Evolutionary conservation across 2,113 vertebrate genomes (phyloP).

Genomic region (Psittacus erithacus): DNA sequence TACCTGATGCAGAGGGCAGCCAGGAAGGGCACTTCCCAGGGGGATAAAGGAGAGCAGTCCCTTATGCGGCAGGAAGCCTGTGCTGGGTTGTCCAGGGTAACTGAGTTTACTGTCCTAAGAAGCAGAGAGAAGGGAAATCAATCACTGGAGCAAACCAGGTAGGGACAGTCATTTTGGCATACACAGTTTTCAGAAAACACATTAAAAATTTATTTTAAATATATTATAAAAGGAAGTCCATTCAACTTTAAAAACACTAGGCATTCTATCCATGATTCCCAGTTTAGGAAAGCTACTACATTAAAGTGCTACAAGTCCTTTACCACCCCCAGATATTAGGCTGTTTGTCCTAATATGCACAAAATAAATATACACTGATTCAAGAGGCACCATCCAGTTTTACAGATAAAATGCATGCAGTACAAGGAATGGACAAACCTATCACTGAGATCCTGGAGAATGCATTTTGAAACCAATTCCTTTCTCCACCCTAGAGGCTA

Average conservation of each 20-base stretch:
- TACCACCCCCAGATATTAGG: slow-evolving; percentile 53
- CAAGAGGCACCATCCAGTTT: slow-evolving; percentile 64
- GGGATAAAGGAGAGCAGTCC: neutral
- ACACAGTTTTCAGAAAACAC: slow-evolving; percentile 69
- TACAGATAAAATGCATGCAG: slow-evolving; percentile 55
- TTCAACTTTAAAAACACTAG: slow-evolving; percentile 70
- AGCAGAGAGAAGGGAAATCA: neutral
- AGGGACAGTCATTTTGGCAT: neutral
- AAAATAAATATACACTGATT: slow-evolving; percentile 61
- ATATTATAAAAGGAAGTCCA: slow-evolving; percentile 71
- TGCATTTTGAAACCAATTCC: slow-evolving; percentile 2
- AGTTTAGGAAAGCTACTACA: slow-evolving; percentile 63
- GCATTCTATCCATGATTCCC: slow-evolving; percentile 52
- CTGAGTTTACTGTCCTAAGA: neutral
- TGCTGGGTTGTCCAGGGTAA: neutral
- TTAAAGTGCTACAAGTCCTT: slow-evolving; percentile 73
- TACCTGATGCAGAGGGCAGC: neutral
- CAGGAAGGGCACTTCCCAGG: neutral
- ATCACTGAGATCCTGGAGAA: slow-evolving; percentile 28
- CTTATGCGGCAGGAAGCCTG: rapidly evolving
- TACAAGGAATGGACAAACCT: slow-evolving; percentile 9
- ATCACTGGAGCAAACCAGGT: neutral
- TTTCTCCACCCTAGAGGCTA: slow-evolving; percentile 15
- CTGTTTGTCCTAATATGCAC: slow-evolving; percentile 57
- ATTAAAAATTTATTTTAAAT: slow-evolving; percentile 75